Base-by-base conservation (phyloP, 1,140 invertebrate species). In the Yoshiicerus persimilis region DNA sequence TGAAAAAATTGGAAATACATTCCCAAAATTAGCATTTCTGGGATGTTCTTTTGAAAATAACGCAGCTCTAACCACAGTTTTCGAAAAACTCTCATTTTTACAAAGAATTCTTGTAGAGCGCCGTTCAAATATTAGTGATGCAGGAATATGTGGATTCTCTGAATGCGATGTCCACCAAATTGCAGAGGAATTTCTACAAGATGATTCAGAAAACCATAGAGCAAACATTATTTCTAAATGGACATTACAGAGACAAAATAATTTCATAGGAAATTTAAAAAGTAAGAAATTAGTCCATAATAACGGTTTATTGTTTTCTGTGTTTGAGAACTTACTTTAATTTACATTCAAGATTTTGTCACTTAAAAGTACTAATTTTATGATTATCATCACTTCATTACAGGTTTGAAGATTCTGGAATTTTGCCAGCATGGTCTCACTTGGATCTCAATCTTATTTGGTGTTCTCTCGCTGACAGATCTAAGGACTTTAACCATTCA, bases 361-460 rank as follows among this genome's bases (percentile, higher is more conserved):
- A 56, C n/a, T n/a, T n/a, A n/a, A n/a, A n/a, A n/a, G n/a, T n/a
- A n/a, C n/a, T n/a, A n/a, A 47, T 16, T 56, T 56, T n/a, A 56
- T 56, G 47, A 16, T 23, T 36, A 36, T 83, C 36, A 30, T 36
- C 77, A 30, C 6, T 38, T 87, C 39, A 27, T 87, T 11, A 47
- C 25, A 88, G 87, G 66, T 70, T 41, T 88, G 77, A 64, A 88
- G 62, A 84, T 30, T 4, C 47, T 88, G 83, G 87, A 85, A 39
- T 84, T 88, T 39, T 88, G 87, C 83, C 87, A 88, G 38, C 64
- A 47, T 56, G 87, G 87, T 16, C 20, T 88, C 13, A 84, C 87
- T 23, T 88, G 77, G 77, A 70, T 36, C 36, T 88, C 87, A 64
- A 11, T 88, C 23, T 62, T 88, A 39, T 66, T 30, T 30, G 87